Evolutionary conservation across 2,113 vertebrate genomes (phyloP).

Genomic region (Hirundichthys speculiger): DNA sequence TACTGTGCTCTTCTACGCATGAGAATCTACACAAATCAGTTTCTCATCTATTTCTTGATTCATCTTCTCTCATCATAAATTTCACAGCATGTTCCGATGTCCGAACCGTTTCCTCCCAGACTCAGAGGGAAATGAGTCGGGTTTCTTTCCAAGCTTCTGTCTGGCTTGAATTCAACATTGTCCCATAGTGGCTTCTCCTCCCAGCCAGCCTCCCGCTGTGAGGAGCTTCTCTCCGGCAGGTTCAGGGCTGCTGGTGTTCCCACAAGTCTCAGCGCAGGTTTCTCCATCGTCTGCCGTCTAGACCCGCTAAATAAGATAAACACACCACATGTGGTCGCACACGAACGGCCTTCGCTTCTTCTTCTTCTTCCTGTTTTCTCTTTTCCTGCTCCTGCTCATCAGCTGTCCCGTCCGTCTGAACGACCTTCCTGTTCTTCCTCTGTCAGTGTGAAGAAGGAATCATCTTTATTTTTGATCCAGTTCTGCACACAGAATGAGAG

Average conservation of each 20-base stretch:
- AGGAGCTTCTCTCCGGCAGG: slow-evolving; percentile 40
- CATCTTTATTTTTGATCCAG: slow-evolving; percentile 31
- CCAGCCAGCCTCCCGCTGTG: slow-evolving; percentile 34
- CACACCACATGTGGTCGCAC: slow-evolving; percentile 26
- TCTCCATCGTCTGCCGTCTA: slow-evolving; percentile 18
- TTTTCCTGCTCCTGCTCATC: slow-evolving; percentile 25
- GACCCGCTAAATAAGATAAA: slow-evolving; percentile 21
- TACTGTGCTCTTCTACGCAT: too few species aligned
- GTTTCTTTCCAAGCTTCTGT: slow-evolving; percentile 31
- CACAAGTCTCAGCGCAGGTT: slow-evolving; percentile 17
- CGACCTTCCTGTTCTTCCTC: slow-evolving; percentile 34
- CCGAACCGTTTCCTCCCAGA: slow-evolving; percentile 18
- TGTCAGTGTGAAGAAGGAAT: slow-evolving; percentile 62
- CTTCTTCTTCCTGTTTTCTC: slow-evolving; percentile 6
- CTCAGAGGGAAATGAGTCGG: not conserved
- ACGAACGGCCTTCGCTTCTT: slow-evolving; percentile 11
- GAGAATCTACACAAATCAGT: not conserved
- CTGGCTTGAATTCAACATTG: slow-evolving; percentile 18
- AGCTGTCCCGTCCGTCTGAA: not conserved
- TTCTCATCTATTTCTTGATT: not conserved
- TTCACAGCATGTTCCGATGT: slow-evolving; percentile 1
- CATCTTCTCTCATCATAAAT: not conserved
- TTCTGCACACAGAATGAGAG: slow-evolving; percentile 7
- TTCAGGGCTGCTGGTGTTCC: slow-evolving; percentile 22
- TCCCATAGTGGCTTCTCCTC: slow-evolving; percentile 21